phyloP scores from a whole-genome alignment of 2,113 vertebrate genomes.

The Oostethus manadensis region DNA sequence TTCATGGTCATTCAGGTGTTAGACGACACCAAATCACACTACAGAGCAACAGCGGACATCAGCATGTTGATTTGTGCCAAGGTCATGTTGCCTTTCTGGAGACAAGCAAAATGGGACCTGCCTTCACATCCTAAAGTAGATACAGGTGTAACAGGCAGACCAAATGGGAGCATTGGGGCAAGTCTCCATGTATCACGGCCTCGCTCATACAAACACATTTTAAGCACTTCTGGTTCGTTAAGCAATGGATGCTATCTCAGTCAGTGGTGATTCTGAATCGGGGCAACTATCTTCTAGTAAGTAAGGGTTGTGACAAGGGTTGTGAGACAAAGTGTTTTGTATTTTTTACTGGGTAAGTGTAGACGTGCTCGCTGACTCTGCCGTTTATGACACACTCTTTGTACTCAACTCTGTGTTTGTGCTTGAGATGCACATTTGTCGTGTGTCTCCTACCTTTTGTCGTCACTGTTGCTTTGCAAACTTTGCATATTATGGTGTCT shows the following conservation, averaged over 20 bases:
- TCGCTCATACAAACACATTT: conserved; percentile 11
- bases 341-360: too few relatives aligned
- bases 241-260: not conserved
- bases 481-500: too few relatives aligned
- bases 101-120: conserved; percentile 30
- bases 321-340: too few relatives aligned
- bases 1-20: conserved; percentile 34
- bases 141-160: conserved; percentile 50
- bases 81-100: conserved; percentile 33
- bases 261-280: too few relatives aligned
- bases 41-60: conserved; percentile 33
- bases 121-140: conserved; percentile 36
- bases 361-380: too few relatives aligned
- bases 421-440: too few relatives aligned
- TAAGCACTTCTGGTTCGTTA: conserved; percentile 2
- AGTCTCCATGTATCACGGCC: conserved; percentile 23
- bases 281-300: too few relatives aligned
- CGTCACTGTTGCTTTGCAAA: too few relatives aligned
- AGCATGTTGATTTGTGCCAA: conserved; percentile 40
- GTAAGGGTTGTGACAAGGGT: too few relatives aligned
- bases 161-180: conserved; percentile 37
- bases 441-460: too few relatives aligned
- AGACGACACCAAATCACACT: conserved; percentile 34
- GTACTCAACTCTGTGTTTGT: too few relatives aligned
- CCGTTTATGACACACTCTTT: too few relatives aligned